Percentiles rank a stretch among this genome's conserved stretches.
Conservation (phyloP, 2,888 invertebrate genomes). For the Melinopterus prodromus region DNA sequence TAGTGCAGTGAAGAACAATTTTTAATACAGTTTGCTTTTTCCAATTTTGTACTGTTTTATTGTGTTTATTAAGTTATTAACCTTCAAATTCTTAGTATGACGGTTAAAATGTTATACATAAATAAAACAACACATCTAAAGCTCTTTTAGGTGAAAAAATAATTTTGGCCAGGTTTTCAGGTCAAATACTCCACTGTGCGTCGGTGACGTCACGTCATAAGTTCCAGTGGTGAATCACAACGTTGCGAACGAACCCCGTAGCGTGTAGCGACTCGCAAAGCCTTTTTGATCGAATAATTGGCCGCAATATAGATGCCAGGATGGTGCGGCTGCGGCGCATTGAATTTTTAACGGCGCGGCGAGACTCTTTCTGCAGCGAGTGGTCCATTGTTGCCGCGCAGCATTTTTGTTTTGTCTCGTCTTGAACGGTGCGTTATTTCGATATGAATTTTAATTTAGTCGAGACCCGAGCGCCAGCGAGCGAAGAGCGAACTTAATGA, state of each 20-base stretch:
- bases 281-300: conserved; percentile 41
- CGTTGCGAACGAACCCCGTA: not conserved
- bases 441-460: conserved; percentile 41
- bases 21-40: no score
- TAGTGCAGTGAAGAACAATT: no score
- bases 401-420: conserved; percentile 34
- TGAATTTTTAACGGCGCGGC: conserved; percentile 42
- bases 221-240: not conserved
- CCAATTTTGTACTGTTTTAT: no score
- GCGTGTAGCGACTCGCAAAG: not conserved
- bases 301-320: conserved; percentile 43
- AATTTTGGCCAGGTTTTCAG: no score
- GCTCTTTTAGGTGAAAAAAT: no score
- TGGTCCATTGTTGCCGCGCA: conserved; percentile 31
- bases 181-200: no score
- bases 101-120: no score
- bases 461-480: not conserved
- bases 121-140: no score
- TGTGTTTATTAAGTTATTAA: no score
- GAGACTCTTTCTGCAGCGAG: conserved; percentile 27
- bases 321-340: conserved; percentile 35
- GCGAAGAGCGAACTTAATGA: not conserved
- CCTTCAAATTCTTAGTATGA: no score
- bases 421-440: conserved; percentile 37
- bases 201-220: no score